These are phyloP conservation scores for Brachyalestes nurse DNA, from an alignment of 2,797 vertebrate species.

Conservation along the genomic window DNA sequence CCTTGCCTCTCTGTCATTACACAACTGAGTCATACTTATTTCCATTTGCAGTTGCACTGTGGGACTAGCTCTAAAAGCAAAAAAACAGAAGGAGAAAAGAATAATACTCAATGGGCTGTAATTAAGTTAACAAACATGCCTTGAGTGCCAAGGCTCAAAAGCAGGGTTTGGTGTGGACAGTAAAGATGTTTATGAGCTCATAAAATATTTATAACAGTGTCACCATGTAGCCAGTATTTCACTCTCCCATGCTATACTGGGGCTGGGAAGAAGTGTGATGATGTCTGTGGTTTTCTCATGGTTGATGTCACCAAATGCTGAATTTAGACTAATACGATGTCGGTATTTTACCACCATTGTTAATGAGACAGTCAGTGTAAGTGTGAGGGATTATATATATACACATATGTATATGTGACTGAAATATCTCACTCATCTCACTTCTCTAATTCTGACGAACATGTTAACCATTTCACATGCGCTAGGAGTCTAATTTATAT, in stretches of 20 bases:
- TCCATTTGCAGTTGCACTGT: background rate
- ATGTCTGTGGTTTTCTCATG: conserved; percentile 32
- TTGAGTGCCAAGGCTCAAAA: conserved; percentile 29
- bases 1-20: background rate
- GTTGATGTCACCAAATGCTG: conserved; percentile 36
- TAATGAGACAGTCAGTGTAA: conserved; percentile 10
- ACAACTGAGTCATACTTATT: background rate
- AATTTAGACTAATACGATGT: conserved; percentile 37
- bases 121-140: conserved; percentile 48
- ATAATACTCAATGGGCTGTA: conserved; percentile 42
- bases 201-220: conserved; percentile 55
- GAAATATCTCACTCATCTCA: conserved; percentile 4
- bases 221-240: conserved; percentile 44
- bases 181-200: conserved; percentile 59
- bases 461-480: conserved; percentile 29
- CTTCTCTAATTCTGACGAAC: conserved; percentile 23
- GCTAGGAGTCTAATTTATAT: conserved; percentile 15
- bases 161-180: conserved; percentile 38
- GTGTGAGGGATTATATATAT: background rate
- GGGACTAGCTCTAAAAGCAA: background rate
- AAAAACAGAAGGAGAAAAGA: conserved; percentile 23
- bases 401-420: no score
- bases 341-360: conserved; percentile 2
- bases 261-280: conserved; percentile 17
- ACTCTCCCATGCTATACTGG: conserved; percentile 47